Evolutionary conservation across 2,888 invertebrate species (phyloP), one percentile per base, ranked within the genome.

Genomic region (Cyaniris semiargus): DNA sequence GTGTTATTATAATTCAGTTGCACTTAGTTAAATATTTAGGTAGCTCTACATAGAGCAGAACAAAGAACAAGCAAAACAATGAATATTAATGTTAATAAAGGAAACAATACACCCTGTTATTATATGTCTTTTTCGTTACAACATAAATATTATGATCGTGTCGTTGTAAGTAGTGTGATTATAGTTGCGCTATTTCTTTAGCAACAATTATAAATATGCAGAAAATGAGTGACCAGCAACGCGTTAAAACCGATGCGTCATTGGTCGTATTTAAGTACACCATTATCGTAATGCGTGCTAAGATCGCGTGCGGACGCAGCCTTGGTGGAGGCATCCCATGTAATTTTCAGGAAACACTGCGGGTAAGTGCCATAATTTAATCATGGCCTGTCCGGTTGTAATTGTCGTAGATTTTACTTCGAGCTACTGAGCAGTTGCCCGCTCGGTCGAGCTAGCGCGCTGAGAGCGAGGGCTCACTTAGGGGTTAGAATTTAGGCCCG

Each of bases 311-410:
- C 87, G 86, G 80, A 81, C 81, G 86, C 89, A 93, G 87, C 93
- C 93, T 93, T 94, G 92, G 85, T 85, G 88, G 90, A 91, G 87
- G 85, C 93, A 93, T 93, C 93, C 92, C 90, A 89, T 91, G 89
- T 92, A 91, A 93, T 93, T 93, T 93, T 92, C 92, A 93, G 93
- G 93, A 93, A 94, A 93, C 89, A 93, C 89, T 92, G 87, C 82
- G 87, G 86, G 85, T 91, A 91, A 92, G 89, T 92, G 91, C 90
- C 90, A 92, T 92, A 93, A 93, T 93, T 93, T 94, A 93, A 94
- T 94, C 92, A 92, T 90, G 91, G 87, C 90, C 92, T 92, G 92
- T 87, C 90, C 86, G 85, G 82, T 83, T 84, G 85, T 93, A 92
- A 93, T 93, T 92, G 91, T 92, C 88, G 89, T 91, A 89, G 89